Conservation (phyloP, 1,140 invertebrate genomes). For the Aphelinus atriplicis region DNA sequence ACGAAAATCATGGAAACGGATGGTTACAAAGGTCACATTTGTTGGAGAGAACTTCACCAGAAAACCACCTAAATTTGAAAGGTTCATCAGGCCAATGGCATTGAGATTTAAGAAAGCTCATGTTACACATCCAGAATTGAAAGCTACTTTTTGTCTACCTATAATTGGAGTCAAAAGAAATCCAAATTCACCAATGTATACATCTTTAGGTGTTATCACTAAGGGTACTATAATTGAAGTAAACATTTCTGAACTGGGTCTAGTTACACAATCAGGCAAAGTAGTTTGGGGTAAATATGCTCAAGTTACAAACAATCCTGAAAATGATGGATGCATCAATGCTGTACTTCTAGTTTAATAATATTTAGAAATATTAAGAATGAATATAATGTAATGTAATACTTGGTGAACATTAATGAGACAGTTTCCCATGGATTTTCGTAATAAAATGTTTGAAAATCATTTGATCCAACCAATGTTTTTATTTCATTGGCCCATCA, state of each 20-base stretch:
- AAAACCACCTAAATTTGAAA: slow-evolving; percentile 99
- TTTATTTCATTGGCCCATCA: not conserved
- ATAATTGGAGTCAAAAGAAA: slow-evolving; percentile 99
- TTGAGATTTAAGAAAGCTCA: slow-evolving; percentile 96
- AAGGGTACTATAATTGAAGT: slow-evolving; percentile 98
- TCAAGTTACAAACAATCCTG: slow-evolving; percentile 99
- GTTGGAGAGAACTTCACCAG: slow-evolving; percentile 98
- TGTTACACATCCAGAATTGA: slow-evolving; percentile 98
- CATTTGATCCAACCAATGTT: not conserved
- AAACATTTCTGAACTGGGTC: slow-evolving; percentile 97
- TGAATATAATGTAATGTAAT: not conserved
- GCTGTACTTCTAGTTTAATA: slow-evolving; percentile 94
- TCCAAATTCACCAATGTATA: slow-evolving; percentile 97
- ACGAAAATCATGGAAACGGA: slow-evolving; percentile 98
- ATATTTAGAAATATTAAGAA: slow-evolving; percentile 4
- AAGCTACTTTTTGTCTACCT: slow-evolving; percentile 97
- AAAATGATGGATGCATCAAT: slow-evolving; percentile 99
- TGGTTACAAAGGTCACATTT: slow-evolving; percentile 99
- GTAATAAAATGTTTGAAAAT: slow-evolving; percentile 31
- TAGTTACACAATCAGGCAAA: slow-evolving; percentile 99
- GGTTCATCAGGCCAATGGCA: slow-evolving; percentile 99
- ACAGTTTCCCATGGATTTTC: slow-evolving; percentile 7
- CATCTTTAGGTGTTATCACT: slow-evolving; percentile 96
- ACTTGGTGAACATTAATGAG: not conserved
- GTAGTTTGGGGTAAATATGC: slow-evolving; percentile 99